A percentile compares a stretch with the other conserved stretches of the same genome.
phyloP scores from a whole-genome alignment of 1,140 invertebrate genomes.

The Diabrotica virgifera region DNA sequence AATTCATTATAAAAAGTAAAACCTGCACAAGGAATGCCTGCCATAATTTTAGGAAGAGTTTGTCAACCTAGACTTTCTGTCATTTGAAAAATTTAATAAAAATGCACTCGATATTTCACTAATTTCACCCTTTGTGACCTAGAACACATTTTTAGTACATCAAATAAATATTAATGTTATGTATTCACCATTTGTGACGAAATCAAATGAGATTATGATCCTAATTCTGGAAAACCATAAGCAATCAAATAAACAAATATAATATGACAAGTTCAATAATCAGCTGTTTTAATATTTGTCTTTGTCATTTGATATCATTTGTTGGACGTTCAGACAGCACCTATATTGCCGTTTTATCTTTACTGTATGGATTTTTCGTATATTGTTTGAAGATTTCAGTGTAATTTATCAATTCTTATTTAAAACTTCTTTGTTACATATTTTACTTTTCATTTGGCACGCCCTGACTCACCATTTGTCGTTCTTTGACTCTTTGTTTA shows the following conservation, averaged over 20 bases:
- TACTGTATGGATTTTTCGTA: background rate
- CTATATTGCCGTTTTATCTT: background rate
- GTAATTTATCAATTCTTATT: background rate
- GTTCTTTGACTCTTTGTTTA: background rate
- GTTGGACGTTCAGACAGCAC: too few relatives aligned
- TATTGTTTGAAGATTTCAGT: background rate
- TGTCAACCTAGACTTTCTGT: constrained; percentile 4
- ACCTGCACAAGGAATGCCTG: constrained; percentile 57
- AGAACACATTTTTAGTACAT: background rate
- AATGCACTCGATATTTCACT: background rate
- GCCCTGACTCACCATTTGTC: background rate
- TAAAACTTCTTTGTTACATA: background rate
- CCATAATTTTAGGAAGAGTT: constrained; percentile 33
- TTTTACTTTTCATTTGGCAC: background rate
- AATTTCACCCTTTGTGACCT: background rate
- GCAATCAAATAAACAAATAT: constrained; percentile 5
- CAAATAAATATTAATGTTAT: too few relatives aligned
- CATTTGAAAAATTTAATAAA: background rate
- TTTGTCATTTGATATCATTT: too few relatives aligned
- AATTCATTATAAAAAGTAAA: constrained; percentile 77
- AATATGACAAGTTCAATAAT: constrained; percentile 5
- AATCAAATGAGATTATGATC: too few relatives aligned
- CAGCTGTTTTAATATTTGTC: background rate
- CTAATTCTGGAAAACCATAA: background rate
- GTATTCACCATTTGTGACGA: too few relatives aligned